Evolutionary conservation across 2,113 vertebrate genomes (phyloP).

Genomic region (Sturnus vulgaris): DNA sequence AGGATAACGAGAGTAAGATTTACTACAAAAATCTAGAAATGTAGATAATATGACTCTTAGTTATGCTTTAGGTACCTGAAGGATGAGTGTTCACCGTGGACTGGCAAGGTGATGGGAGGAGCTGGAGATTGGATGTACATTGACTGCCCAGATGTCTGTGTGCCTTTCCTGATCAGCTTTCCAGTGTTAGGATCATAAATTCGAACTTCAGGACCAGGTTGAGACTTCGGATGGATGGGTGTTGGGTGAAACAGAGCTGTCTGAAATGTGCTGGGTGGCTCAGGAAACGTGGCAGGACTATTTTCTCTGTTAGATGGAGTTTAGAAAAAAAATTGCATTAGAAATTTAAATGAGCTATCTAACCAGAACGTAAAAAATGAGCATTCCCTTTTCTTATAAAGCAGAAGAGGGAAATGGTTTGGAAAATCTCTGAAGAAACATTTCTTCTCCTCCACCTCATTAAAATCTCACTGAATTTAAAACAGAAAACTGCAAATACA

Average conservation of each 20-base stretch:
- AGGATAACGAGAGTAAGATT: background rate
- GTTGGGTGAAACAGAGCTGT: conserved; percentile 80
- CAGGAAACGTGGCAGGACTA: conserved; percentile 82
- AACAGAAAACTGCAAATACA: background rate
- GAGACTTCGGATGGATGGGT: conserved; percentile 78
- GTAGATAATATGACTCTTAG: background rate
- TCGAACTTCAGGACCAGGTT: conserved; percentile 77
- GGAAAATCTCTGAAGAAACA: background rate
- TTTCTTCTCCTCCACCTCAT: background rate
- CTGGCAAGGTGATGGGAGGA: conserved; percentile 68
- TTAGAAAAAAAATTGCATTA: background rate
- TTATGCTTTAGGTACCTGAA: conserved; percentile 81
- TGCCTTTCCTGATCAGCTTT: conserved; percentile 87
- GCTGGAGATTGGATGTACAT: conserved; percentile 75
- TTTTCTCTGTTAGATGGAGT: conserved; percentile 75
- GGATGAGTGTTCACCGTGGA: conserved; percentile 78
- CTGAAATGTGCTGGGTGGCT: conserved; percentile 73
- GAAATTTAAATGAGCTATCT: background rate
- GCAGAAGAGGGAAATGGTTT: background rate
- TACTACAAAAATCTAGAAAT: background rate
- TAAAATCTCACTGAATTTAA: background rate
- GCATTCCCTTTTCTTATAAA: background rate
- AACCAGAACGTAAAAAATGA: fast-evolving
- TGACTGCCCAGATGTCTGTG: conserved; percentile 60
- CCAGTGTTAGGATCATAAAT: conserved; percentile 92